A percentile compares a stretch with the other conserved stretches of the same genome.
These are phyloP conservation scores for Stigmatopora argus DNA, from an alignment of 2,113 vertebrate genomes.

Conservation along the genomic window DNA sequence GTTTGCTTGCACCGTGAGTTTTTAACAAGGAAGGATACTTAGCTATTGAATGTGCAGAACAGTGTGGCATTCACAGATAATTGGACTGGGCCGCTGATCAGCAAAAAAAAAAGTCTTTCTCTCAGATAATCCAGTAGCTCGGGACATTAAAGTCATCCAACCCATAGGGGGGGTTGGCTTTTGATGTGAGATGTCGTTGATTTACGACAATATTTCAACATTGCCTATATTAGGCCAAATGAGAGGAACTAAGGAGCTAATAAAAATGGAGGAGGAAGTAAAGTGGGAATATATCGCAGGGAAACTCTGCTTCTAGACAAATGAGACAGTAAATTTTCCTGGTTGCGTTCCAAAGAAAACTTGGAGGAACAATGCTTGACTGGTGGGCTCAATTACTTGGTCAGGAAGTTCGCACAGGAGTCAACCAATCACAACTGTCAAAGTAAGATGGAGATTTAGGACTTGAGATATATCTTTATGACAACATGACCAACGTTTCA, in stretches of 20 bases:
- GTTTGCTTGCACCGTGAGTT: conserved; percentile 19
- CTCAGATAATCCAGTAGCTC: background rate
- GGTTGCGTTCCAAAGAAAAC: conserved; percentile 51
- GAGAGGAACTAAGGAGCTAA: conserved; percentile 5
- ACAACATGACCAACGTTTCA: background rate
- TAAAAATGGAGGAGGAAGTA: background rate
- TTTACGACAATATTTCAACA: conserved; percentile 17
- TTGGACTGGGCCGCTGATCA: conserved; percentile 47
- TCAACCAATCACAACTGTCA: background rate
- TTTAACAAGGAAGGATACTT: conserved; percentile 14
- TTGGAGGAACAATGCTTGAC: background rate
- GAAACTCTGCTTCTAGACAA: conserved; percentile 11
- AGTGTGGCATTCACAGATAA: conserved; percentile 49
- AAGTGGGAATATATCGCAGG: background rate
- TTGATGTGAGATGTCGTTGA: conserved; percentile 27
- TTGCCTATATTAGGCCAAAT: conserved; percentile 11
- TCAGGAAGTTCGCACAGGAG: background rate
- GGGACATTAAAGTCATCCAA: conserved; percentile 18
- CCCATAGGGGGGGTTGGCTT: background rate
- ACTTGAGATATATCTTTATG: background rate
- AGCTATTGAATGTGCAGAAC: conserved; percentile 50
- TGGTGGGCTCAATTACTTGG: background rate
- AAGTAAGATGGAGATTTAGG: too few relatives aligned
- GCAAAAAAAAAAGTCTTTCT: conserved; percentile 29
- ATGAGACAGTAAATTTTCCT: conserved; percentile 45